Evolutionary conservation across 2,888 invertebrate genomes (phyloP).

Genomic region (Hirtodrosophila duncani): DNA sequence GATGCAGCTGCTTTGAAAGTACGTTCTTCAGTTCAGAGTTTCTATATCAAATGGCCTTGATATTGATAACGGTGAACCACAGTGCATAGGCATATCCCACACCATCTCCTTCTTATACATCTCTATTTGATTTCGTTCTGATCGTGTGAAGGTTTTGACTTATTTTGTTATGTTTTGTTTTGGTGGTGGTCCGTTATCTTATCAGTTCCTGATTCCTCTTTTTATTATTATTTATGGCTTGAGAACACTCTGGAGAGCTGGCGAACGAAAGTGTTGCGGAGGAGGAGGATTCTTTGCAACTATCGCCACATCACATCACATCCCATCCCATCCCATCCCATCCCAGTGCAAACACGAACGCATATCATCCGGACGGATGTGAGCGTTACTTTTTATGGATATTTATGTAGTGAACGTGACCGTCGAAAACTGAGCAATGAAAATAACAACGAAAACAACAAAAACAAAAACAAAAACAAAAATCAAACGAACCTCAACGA

Average conservation of each 20-base stretch:
- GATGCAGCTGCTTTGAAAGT: too few species aligned
- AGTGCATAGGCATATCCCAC: conserved; percentile 13
- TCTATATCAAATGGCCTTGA: too few species aligned
- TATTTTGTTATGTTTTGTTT: conserved; percentile 22
- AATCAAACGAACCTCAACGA: conserved; percentile 3
- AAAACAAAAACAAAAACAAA: conserved; percentile 3
- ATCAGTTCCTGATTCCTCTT: conserved; percentile 46
- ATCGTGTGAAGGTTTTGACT: conserved; percentile 62
- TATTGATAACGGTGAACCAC: too few species aligned
- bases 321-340: conserved; percentile 1
- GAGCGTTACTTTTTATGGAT: conserved; percentile 73
- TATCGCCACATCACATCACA: not conserved
- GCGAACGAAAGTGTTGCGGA: conserved; percentile 54
- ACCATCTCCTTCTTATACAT: conserved; percentile 8
- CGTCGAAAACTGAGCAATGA: conserved; percentile 32
- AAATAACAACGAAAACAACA: conserved; percentile 15
- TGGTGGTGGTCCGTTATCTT: conserved; percentile 52
- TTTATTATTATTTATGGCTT: conserved; percentile 55
- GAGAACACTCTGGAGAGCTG: conserved; percentile 21
- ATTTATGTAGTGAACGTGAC: conserved; percentile 70
- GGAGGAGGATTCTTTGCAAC: conserved; percentile 23
- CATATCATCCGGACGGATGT: conserved; percentile 69
- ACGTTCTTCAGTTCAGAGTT: too few species aligned
- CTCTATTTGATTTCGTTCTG: conserved; percentile 51
- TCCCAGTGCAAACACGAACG: conserved; percentile 50